Percentiles rank a stretch among this genome's conserved stretches.
Conservation (phyloP, 1,140 invertebrate genomes). For the Drosophila baimaii region DNA sequence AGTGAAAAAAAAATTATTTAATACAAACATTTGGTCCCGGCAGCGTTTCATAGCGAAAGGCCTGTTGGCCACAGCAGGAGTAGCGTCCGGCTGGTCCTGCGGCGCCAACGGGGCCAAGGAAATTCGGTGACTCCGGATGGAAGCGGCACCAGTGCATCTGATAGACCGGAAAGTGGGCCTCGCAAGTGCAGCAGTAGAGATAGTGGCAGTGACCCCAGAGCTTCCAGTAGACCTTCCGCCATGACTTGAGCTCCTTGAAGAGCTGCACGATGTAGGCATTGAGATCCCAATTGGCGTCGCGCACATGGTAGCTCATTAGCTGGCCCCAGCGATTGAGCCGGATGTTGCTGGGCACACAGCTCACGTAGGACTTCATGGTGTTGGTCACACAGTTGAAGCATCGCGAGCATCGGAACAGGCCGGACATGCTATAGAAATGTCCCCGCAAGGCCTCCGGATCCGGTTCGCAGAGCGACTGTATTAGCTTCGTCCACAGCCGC, state of each 20-base stretch:
- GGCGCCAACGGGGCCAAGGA: constrained; percentile 88
- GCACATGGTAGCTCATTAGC: constrained; percentile 88
- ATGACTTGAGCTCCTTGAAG: constrained; percentile 91
- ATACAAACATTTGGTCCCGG: constrained; percentile 84
- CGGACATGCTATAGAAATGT: constrained; percentile 91
- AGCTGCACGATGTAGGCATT: constrained; percentile 92
- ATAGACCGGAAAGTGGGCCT: constrained; percentile 90
- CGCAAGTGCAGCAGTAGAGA: constrained; percentile 90
- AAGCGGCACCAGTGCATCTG: constrained; percentile 92
- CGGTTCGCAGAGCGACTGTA: constrained; percentile 89
- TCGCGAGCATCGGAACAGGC: constrained; percentile 88
- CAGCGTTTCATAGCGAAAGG: constrained; percentile 90
- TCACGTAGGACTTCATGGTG: constrained; percentile 88
- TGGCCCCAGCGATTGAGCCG: constrained; percentile 89
- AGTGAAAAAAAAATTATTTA: not conserved
- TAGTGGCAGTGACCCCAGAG: constrained; percentile 95
- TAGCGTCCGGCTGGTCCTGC: constrained; percentile 89
- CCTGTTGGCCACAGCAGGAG: constrained; percentile 93
- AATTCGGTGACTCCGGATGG: constrained; percentile 91
- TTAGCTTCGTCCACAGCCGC: constrained; percentile 92
- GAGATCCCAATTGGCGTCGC: constrained; percentile 92
- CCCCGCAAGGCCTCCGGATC: constrained; percentile 89
- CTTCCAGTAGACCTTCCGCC: constrained; percentile 96
- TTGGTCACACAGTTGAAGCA: constrained; percentile 86
- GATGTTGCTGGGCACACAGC: constrained; percentile 89